Percentiles rank a stretch among this genome's conserved stretches.
Evolutionary conservation across 2,797 vertebrate species (phyloP).

Genomic region (Cynopterus sphinx): DNA sequence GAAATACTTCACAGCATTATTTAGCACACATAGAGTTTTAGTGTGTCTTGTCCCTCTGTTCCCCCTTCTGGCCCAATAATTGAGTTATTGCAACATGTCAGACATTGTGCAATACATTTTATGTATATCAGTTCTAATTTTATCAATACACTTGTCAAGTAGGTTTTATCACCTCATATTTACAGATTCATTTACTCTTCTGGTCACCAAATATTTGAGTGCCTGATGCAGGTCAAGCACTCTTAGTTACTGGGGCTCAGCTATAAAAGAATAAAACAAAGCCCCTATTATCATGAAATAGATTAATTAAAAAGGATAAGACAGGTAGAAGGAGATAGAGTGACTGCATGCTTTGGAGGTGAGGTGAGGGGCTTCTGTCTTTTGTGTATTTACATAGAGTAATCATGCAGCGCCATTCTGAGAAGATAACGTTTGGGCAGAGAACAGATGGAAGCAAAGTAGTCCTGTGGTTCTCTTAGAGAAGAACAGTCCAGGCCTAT

Average conservation of each 20-base stretch:
- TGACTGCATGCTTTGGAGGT: neutral
- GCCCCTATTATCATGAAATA: neutral
- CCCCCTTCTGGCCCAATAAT: accelerated
- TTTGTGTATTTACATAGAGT: neutral
- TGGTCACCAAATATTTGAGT: neutral
- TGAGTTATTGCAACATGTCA: neutral
- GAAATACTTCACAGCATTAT: neutral
- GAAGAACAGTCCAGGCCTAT: neutral
- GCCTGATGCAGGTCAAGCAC: neutral
- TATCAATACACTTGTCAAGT: neutral
- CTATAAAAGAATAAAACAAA: neutral
- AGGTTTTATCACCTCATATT: neutral
- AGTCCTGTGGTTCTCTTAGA: neutral
- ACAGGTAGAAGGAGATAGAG: neutral
- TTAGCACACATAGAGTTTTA: neutral
- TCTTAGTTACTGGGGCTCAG: neutral
- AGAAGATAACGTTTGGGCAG: neutral
- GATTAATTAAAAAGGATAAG: neutral
- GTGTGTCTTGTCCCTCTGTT: neutral
- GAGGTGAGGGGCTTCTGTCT: neutral
- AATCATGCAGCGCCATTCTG: neutral
- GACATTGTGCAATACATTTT: neutral
- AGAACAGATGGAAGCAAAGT: neutral
- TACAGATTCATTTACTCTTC: neutral
- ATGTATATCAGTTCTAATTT: neutral